These are phyloP conservation scores for Melikaiella ostensackeni DNA, from an alignment of 2,888 invertebrate species.

Conservation along the genomic window DNA sequence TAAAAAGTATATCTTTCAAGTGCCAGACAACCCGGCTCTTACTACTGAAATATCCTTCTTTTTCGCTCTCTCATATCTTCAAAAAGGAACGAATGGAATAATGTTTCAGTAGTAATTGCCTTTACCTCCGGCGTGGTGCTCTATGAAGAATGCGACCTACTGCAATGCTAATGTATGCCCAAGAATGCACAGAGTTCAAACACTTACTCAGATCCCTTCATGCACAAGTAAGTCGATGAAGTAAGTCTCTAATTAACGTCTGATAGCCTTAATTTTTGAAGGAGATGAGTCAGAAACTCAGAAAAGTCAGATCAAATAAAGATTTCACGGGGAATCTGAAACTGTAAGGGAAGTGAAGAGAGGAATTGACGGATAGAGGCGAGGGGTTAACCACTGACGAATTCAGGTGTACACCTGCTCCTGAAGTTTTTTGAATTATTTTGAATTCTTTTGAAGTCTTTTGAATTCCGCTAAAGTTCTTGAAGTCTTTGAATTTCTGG, in stretches of 20 bases:
- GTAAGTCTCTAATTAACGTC: not conserved
- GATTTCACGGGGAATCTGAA: not conserved
- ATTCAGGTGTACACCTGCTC: no score
- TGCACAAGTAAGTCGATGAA: not conserved
- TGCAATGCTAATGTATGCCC: not conserved
- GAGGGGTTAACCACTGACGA: no score
- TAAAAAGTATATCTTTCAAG: constrained; percentile 30
- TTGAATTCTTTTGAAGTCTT: no score
- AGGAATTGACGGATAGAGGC: no score
- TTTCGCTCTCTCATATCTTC: constrained; percentile 3
- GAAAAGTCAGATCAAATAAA: not conserved
- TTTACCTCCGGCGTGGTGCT: not conserved
- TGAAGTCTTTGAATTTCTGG: no score
- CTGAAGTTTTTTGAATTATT: no score
- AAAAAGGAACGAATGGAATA: not conserved
- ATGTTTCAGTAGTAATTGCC: not conserved
- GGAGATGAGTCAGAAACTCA: not conserved
- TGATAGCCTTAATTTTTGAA: not conserved
- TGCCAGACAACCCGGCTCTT: constrained; percentile 21
- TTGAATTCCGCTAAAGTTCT: no score
- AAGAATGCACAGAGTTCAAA: not conserved
- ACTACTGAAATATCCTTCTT: constrained; percentile 34
- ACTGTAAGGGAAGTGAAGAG: no score
- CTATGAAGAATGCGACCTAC: not conserved
- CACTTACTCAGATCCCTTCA: not conserved